phyloP scores from a whole-genome alignment of 1,140 invertebrate species.

The Drosophila micromelanica region DNA sequence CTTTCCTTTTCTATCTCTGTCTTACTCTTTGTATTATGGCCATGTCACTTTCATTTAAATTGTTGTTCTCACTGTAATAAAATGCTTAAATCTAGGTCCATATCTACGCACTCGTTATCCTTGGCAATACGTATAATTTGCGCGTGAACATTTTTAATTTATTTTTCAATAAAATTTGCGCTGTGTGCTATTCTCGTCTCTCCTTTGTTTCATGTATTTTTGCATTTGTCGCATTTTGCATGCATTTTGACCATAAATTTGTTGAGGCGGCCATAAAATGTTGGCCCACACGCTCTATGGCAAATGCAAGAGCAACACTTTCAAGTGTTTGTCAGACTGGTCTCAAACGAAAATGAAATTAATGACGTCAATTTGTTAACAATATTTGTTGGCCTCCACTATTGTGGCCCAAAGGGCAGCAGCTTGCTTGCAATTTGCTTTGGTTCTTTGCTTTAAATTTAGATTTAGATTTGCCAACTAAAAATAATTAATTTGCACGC shows the following conservation, averaged over 20 bases:
- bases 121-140: conserved; percentile 55
- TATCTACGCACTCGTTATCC: conserved; percentile 83
- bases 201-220: conserved; percentile 5
- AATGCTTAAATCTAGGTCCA: conserved; percentile 82
- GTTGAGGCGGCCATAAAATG: conserved; percentile 23
- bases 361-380: conserved; percentile 50
- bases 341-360: conserved; percentile 46
- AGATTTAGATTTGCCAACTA: conserved; percentile 34
- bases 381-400: not conserved
- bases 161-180: conserved; percentile 46
- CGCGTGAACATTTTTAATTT: conserved; percentile 57
- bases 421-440: conserved; percentile 11
- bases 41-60: conserved; percentile 73
- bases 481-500: conserved; percentile 49
- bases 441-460: conserved; percentile 34
- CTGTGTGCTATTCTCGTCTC: not conserved
- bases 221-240: conserved; percentile 29
- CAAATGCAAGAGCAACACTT: conserved; percentile 20
- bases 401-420: conserved; percentile 43
- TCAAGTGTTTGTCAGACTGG: conserved; percentile 15
- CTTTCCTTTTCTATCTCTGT: not conserved
- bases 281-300: conserved; percentile 21
- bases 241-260: conserved; percentile 62
- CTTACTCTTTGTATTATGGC: conserved; percentile 27
- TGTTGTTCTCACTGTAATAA: conserved; percentile 74